A percentile compares a stretch with the other conserved stretches of the same genome.
Evolutionary conservation across 2,888 invertebrate genomes (phyloP).

Genomic region (Nemotelus pantherinus): DNA sequence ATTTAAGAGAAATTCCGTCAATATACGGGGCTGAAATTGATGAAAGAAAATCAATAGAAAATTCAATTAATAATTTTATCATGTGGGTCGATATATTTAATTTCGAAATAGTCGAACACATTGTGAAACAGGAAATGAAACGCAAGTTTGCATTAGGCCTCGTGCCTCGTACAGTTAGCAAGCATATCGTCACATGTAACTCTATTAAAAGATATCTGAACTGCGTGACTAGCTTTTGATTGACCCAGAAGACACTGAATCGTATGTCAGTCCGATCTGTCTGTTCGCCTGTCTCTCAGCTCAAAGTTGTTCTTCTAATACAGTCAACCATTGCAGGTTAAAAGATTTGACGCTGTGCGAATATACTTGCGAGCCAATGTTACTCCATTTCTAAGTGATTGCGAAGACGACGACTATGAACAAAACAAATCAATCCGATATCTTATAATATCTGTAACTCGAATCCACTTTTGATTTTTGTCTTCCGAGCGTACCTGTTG

Average conservation of each 20-base stretch:
- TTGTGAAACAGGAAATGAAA: too few relatives aligned
- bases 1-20: too few relatives aligned
- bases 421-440: constrained; percentile 5
- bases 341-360: constrained; percentile 35
- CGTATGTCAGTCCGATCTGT: constrained; percentile 28
- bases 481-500: constrained; percentile 31
- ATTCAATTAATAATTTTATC: too few relatives aligned
- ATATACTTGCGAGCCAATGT: constrained; percentile 20
- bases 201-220: constrained; percentile 12
- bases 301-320: constrained; percentile 30
- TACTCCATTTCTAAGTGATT: constrained; percentile 36
- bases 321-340: constrained; percentile 24
- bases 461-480: constrained; percentile 23
- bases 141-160: too few relatives aligned
- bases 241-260: constrained; percentile 38
- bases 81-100: too few relatives aligned
- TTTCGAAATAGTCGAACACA: too few relatives aligned
- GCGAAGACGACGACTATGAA: constrained; percentile 24
- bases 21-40: too few relatives aligned
- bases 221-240: constrained; percentile 45
- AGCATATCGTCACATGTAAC: constrained; percentile 21
- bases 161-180: too few relatives aligned
- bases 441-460: neutral
- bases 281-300: constrained; percentile 14
- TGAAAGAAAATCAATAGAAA: too few relatives aligned